Evolutionary conservation across 2,113 vertebrate genomes (phyloP).

Genomic region (Bagarius yarrelli): DNA sequence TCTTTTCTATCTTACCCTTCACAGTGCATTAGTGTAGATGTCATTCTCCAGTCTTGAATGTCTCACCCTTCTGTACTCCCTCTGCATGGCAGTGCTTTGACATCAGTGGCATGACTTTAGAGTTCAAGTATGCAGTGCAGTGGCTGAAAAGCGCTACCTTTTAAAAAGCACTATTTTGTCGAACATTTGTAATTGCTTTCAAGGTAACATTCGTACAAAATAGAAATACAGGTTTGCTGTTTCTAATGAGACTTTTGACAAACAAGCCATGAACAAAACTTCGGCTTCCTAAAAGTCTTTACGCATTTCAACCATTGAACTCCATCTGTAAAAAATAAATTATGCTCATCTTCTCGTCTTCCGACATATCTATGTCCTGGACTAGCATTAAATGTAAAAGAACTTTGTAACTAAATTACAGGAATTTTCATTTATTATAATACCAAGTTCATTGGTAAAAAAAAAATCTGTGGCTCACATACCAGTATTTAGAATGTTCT

Average conservation of each 20-base stretch:
- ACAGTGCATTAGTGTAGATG: constrained; percentile 10
- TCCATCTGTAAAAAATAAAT: constrained; percentile 2
- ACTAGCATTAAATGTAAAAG: background rate
- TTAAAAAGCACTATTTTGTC: background rate
- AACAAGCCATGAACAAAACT: background rate
- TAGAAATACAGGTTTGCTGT: background rate
- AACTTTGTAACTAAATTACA: background rate
- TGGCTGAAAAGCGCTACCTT: constrained; percentile 24
- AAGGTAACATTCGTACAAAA: background rate
- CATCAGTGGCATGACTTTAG: background rate
- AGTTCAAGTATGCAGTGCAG: constrained; percentile 15
- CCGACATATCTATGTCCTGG: background rate
- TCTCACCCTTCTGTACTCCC: constrained; percentile 11
- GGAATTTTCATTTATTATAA: background rate
- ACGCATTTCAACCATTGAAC: constrained; percentile 36
- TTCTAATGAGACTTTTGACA: too few relatives aligned
- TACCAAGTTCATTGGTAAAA: too few relatives aligned
- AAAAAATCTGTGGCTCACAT: background rate
- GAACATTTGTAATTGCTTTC: background rate
- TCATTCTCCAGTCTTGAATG: constrained; percentile 20
- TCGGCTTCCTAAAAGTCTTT: background rate
- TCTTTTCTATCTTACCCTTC: constrained; percentile 24
- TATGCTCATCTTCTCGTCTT: background rate
- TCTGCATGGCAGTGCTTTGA: constrained; percentile 25
- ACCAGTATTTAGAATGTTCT: constrained; percentile 5